Evolutionary conservation across 2,888 invertebrate species (phyloP).

Genomic region (Lasioglossum morio): DNA sequence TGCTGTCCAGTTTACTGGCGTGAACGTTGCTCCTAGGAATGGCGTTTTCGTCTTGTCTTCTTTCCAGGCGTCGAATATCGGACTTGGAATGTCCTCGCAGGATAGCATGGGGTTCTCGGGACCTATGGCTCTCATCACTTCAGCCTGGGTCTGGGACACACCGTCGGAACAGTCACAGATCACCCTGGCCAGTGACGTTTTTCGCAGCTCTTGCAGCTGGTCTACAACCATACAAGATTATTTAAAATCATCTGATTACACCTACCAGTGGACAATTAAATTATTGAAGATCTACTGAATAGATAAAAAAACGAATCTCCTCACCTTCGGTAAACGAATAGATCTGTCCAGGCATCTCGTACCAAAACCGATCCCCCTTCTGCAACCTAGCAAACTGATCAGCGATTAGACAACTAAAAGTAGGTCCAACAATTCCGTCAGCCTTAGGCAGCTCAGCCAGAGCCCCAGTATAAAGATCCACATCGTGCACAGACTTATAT

Average conservation of each 20-base stretch:
- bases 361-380: conserved; percentile 95
- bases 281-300: neutral
- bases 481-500: conserved; percentile 92
- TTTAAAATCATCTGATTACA: neutral
- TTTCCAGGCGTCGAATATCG: conserved; percentile 87
- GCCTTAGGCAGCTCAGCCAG: conserved; percentile 91
- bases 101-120: conserved; percentile 87
- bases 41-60: conserved; percentile 69
- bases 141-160: conserved; percentile 87
- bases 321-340: conserved; percentile 89
- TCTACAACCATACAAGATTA: conserved; percentile 81
- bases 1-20: conserved; percentile 60
- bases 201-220: conserved; percentile 93
- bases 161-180: conserved; percentile 92
- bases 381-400: conserved; percentile 94
- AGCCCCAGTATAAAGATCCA: conserved; percentile 95
- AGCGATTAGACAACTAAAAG: conserved; percentile 92
- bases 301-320: neutral
- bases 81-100: conserved; percentile 88
- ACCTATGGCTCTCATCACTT: conserved; percentile 89
- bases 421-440: conserved; percentile 93
- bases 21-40: conserved; percentile 8
- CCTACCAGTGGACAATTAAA: neutral
- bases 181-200: conserved; percentile 89
- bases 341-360: conserved; percentile 89